Evolutionary conservation across 2,797 vertebrate genomes (phyloP).

Genomic region (Buceros bicornis): DNA sequence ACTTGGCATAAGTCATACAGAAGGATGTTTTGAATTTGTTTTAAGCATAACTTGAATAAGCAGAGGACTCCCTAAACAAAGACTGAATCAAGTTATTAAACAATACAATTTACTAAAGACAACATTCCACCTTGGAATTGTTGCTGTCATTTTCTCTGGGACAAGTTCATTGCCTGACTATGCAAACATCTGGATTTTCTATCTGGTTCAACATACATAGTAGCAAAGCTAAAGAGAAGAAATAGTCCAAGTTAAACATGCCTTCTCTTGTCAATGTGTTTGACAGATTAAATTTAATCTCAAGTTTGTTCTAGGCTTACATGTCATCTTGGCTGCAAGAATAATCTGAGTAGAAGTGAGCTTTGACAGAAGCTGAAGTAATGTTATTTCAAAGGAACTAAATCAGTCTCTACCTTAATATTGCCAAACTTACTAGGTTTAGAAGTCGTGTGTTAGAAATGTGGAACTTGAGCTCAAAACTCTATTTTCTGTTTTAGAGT

Average conservation of each 20-base stretch:
- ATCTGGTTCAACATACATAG: background rate
- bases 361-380: slow-evolving; percentile 46
- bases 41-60: background rate
- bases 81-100: background rate
- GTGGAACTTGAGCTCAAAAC: background rate
- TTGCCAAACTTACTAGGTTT: background rate
- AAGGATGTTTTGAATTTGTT: background rate
- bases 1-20: background rate
- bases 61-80: background rate
- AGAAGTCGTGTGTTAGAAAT: background rate
- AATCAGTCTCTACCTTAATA: background rate
- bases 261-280: slow-evolving; percentile 28
- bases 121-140: background rate
- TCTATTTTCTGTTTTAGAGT: background rate
- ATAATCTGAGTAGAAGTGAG: background rate
- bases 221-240: slow-evolving; percentile 29
- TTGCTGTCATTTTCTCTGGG: background rate
- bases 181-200: slow-evolving; percentile 29
- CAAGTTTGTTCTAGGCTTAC: slow-evolving; percentile 27
- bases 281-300: slow-evolving; percentile 42
- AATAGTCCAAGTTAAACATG: slow-evolving; percentile 25
- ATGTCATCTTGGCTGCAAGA: slow-evolving; percentile 13
- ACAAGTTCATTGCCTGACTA: slow-evolving; percentile 2
- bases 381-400: slow-evolving; percentile 34
- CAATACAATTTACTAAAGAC: background rate